These are phyloP conservation scores for Keiferia lycopersicella DNA, from an alignment of 2,888 invertebrate species.

Conservation along the genomic window DNA sequence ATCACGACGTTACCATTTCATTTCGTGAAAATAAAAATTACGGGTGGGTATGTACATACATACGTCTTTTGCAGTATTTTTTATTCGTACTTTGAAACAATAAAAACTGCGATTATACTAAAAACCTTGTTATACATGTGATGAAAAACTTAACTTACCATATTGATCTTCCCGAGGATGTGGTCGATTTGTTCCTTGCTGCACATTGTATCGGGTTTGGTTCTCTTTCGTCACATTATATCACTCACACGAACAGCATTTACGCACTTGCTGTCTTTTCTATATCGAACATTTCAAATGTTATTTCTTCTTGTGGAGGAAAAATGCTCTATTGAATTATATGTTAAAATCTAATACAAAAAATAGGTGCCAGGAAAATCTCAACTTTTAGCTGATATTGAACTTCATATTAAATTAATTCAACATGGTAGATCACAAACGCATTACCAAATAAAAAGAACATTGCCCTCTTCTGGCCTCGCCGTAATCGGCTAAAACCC, in stretches of 20 bases:
- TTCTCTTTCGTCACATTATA: constrained; percentile 58
- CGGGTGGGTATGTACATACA: too few relatives aligned
- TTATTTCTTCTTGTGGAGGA: constrained; percentile 45
- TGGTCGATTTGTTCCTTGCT: constrained; percentile 86
- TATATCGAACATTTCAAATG: neutral
- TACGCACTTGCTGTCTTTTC: constrained; percentile 16
- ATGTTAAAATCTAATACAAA: too few relatives aligned
- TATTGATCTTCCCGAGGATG: constrained; percentile 87
- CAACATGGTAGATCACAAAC: neutral
- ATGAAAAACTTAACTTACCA: constrained; percentile 74
- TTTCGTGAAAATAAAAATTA: too few relatives aligned
- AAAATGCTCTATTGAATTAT: too few relatives aligned
- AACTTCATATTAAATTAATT: neutral
- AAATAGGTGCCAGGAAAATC: too few relatives aligned
- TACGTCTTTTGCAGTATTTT: too few relatives aligned
- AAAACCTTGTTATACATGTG: neutral
- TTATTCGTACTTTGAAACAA: too few relatives aligned
- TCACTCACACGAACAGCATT: constrained; percentile 30
- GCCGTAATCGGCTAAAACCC: neutral
- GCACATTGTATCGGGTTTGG: constrained; percentile 75
- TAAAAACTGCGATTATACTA: too few relatives aligned
- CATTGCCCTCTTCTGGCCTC: constrained; percentile 8
- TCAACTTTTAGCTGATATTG: too few relatives aligned
- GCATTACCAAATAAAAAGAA: constrained; percentile 1
- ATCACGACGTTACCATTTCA: too few relatives aligned